phyloP scores from a whole-genome alignment of 2,797 vertebrate genomes.

The Somateria mollissima region DNA sequence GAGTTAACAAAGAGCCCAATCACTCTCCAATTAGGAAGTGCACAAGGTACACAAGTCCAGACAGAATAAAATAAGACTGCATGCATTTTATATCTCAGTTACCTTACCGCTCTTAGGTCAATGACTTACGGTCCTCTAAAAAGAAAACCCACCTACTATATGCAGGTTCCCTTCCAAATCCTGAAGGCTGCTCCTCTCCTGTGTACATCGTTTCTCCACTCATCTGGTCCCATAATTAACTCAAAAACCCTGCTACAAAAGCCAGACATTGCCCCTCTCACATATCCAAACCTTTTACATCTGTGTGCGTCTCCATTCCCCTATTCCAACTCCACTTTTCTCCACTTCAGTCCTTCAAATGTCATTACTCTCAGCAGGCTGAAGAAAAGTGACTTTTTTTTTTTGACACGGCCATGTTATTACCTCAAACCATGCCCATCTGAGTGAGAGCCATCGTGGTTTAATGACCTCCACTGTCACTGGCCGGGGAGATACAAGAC shows the following conservation, averaged over 20 bases:
- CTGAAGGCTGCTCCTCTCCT: not conserved
- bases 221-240: not conserved
- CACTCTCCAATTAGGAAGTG: not conserved
- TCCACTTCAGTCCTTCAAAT: not conserved
- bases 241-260: not conserved
- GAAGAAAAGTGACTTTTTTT: not conserved
- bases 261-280: not conserved
- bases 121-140: not conserved
- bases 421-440: not conserved
- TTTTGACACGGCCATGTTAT: not conserved
- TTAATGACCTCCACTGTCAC: slow-evolving; percentile 20
- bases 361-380: not conserved
- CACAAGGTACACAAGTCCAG: not conserved
- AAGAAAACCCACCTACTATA: not conserved
- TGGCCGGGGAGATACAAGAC: not conserved
- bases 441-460: not conserved
- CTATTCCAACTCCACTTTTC: not conserved
- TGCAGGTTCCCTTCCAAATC: not conserved
- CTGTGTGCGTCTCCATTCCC: not conserved
- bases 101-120: not conserved
- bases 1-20: not conserved
- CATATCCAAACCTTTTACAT: not conserved
- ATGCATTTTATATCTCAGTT: not conserved
- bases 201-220: not conserved
- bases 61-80: slow-evolving; percentile 13